phyloP scores from a whole-genome alignment of 2,113 vertebrate species.

The Phyllostomus discolor region DNA sequence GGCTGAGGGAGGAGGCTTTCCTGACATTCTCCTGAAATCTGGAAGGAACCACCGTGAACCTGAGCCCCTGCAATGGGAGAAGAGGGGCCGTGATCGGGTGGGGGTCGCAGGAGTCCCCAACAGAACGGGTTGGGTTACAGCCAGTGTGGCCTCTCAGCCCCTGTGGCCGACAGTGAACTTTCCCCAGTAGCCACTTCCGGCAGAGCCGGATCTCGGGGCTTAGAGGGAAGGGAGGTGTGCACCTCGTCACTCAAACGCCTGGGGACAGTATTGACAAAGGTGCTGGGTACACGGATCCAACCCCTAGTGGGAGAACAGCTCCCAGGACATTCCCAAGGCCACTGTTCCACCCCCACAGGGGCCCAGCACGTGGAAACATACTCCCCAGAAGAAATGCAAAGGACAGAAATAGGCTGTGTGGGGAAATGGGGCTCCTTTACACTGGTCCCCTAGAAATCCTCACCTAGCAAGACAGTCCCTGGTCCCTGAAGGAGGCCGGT shows the following conservation, averaged over 20 bases:
- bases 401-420: neutral
- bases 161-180: rapidly evolving
- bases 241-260: neutral
- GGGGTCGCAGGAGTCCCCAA: rapidly evolving
- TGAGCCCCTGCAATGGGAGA: slow-evolving; percentile 83
- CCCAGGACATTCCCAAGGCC: rapidly evolving
- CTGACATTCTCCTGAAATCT: slow-evolving; percentile 93
- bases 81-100: too few species aligned
- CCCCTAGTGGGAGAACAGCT: neutral
- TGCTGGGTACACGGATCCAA: too few species aligned
- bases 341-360: rapidly evolving
- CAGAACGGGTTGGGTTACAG: rapidly evolving
- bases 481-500: too few species aligned
- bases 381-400: rapidly evolving
- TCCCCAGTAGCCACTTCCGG: rapidly evolving
- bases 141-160: rapidly evolving
- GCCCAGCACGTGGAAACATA: rapidly evolving
- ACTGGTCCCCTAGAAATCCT: too few species aligned
- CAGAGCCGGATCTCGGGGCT: too few species aligned
- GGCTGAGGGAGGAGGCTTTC: slow-evolving; percentile 85
- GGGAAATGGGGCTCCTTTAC: too few species aligned
- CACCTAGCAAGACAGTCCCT: too few species aligned
- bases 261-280: rapidly evolving
- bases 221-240: too few species aligned
- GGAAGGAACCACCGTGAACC: slow-evolving; percentile 94